A percentile compares a stretch with the other conserved stretches of the same genome.
phyloP scores from a whole-genome alignment of 2,797 vertebrate genomes.

The Microhierax caerulescens region DNA sequence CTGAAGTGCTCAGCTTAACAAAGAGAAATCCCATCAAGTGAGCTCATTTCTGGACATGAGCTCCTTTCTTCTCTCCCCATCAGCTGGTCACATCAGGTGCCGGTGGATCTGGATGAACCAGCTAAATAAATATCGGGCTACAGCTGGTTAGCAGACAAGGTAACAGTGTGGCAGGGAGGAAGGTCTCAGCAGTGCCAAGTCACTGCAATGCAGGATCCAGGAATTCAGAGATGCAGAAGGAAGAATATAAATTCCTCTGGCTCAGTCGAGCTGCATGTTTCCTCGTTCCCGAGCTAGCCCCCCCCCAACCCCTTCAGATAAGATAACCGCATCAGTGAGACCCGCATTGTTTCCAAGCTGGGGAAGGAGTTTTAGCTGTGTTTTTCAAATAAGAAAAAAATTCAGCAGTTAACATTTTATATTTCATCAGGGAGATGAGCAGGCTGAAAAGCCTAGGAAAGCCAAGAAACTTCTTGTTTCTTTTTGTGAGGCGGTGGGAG shows the following conservation, averaged over 20 bases:
- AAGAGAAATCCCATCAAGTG: background rate
- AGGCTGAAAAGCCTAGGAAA: background rate
- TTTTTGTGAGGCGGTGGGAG: background rate
- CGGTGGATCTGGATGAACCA: background rate
- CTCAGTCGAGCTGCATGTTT: background rate
- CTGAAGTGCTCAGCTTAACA: background rate
- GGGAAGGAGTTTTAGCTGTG: background rate
- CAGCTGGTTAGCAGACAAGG: background rate
- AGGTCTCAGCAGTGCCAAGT: background rate
- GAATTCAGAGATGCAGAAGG: background rate
- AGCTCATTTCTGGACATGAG: background rate
- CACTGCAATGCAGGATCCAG: slow-evolving; percentile 45
- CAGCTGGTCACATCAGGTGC: background rate
- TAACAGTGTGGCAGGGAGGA: background rate
- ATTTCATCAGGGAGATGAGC: background rate
- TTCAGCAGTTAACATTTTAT: background rate
- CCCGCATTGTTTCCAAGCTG: background rate
- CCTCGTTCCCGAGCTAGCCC: background rate
- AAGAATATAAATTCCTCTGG: background rate
- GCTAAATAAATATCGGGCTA: background rate
- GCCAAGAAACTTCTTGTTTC: background rate
- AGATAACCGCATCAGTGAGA: background rate
- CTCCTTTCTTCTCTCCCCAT: background rate
- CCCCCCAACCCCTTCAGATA: background rate
- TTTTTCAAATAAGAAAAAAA: background rate